A percentile compares a stretch with the other conserved stretches of the same genome.
These are phyloP conservation scores for Hyperopisus bebe DNA, from an alignment of 2,113 vertebrate genomes.

Conservation along the genomic window DNA sequence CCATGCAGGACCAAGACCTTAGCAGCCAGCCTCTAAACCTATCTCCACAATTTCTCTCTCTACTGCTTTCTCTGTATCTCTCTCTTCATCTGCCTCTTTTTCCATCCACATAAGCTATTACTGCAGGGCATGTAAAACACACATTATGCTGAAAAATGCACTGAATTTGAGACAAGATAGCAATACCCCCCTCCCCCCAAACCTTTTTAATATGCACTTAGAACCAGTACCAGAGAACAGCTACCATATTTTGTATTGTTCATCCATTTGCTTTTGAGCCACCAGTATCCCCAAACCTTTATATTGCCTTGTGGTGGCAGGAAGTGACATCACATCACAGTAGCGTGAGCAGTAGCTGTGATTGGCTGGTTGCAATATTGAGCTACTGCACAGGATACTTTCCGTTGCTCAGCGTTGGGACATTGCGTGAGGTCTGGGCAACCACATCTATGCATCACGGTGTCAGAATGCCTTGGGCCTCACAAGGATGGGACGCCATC, in stretches of 20 bases:
- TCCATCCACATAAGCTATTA: neutral
- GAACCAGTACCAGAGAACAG: neutral
- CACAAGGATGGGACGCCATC: neutral
- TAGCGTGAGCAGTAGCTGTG: neutral
- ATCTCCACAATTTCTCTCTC: neutral
- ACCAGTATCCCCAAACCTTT: neutral
- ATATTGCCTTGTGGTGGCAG: neutral
- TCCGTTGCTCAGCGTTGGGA: neutral
- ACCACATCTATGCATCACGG: neutral
- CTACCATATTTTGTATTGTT: neutral
- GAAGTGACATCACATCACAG: neutral
- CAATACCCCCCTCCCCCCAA: neutral
- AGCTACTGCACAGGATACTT: neutral
- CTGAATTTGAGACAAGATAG: neutral
- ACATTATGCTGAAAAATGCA: neutral
- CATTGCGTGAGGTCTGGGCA: neutral
- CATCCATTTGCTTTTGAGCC: neutral
- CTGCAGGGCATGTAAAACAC: neutral
- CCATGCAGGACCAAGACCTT: conserved; percentile 54
- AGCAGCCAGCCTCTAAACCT: conserved; percentile 4
- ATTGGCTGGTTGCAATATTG: neutral
- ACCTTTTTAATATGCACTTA: neutral
- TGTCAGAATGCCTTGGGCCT: neutral
- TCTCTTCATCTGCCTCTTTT: neutral
- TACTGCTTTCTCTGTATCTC: neutral